Conservation (phyloP, 1,140 invertebrate genomes). For the Tetraneura akinire region DNA sequence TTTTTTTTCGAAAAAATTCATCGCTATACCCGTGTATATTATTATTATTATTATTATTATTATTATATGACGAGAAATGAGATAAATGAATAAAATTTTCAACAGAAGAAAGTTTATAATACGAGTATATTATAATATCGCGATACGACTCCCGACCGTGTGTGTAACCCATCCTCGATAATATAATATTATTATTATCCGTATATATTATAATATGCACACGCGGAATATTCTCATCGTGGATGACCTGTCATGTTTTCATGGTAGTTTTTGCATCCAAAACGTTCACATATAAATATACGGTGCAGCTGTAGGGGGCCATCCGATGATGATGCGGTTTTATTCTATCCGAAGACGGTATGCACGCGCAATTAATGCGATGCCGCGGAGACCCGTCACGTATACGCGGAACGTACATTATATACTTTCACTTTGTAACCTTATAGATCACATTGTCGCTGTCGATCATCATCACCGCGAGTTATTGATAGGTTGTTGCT, state of each 20-base stretch:
- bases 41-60: too few relatives aligned
- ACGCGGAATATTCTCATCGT: not conserved
- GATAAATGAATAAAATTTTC: too few relatives aligned
- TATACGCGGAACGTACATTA: not conserved
- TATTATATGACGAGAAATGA: too few relatives aligned
- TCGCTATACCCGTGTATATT: too few relatives aligned
- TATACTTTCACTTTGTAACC: constrained; percentile 48
- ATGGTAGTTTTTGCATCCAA: constrained; percentile 23
- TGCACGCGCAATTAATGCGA: constrained; percentile 1
- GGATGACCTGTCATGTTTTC: constrained; percentile 33
- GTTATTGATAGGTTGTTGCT: constrained; percentile 30
- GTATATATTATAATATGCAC: too few relatives aligned
- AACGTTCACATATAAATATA: too few relatives aligned
- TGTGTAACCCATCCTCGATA: too few relatives aligned
- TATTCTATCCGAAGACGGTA: not conserved
- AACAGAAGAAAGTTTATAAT: too few relatives aligned
- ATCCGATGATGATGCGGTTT: constrained; percentile 42
- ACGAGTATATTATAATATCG: too few relatives aligned
- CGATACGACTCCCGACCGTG: too few relatives aligned
- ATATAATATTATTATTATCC: too few relatives aligned
- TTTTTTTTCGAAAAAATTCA: too few relatives aligned
- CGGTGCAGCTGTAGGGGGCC: not conserved
- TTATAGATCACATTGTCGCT: constrained; percentile 29
- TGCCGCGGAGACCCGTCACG: constrained; percentile 20
- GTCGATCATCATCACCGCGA: constrained; percentile 21